phyloP scores from a whole-genome alignment of 1,140 invertebrate genomes.

The Apis dorsata region DNA sequence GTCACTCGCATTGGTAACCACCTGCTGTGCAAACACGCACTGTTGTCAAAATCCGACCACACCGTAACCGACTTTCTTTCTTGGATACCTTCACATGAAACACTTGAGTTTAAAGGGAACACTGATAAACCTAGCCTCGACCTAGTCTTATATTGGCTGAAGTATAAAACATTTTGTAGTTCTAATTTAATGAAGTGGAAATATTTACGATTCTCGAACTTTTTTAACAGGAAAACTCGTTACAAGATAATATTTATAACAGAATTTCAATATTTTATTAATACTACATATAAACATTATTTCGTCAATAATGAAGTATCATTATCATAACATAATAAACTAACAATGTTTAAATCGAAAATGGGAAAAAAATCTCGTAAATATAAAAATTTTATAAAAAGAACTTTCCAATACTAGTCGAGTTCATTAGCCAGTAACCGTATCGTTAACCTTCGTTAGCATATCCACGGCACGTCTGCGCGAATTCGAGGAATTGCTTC shows the following conservation, averaged over 20 bases:
- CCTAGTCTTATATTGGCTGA: constrained; percentile 11
- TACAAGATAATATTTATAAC: too few relatives aligned
- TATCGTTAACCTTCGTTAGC: constrained; percentile 29
- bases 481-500: constrained; percentile 8
- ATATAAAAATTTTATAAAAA: neutral
- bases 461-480: too few relatives aligned
- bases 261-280: too few relatives aligned
- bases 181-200: neutral
- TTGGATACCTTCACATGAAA: constrained; percentile 21
- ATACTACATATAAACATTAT: too few relatives aligned
- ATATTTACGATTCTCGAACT: too few relatives aligned
- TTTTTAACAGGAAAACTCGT: too few relatives aligned
- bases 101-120: neutral
- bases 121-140: constrained; percentile 23
- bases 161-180: neutral
- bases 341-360: too few relatives aligned
- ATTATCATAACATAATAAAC: too few relatives aligned
- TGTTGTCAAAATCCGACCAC: constrained; percentile 39
- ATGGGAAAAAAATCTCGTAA: neutral
- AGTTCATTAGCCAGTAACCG: constrained; percentile 13
- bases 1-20: constrained; percentile 48
- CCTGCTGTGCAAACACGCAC: constrained; percentile 66
- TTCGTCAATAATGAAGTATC: too few relatives aligned
- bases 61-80: neutral
- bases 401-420: neutral